Percentiles rank a stretch among this genome's conserved stretches.
phyloP scores from a whole-genome alignment of 1,140 invertebrate genomes.

The Solen grandis region DNA sequence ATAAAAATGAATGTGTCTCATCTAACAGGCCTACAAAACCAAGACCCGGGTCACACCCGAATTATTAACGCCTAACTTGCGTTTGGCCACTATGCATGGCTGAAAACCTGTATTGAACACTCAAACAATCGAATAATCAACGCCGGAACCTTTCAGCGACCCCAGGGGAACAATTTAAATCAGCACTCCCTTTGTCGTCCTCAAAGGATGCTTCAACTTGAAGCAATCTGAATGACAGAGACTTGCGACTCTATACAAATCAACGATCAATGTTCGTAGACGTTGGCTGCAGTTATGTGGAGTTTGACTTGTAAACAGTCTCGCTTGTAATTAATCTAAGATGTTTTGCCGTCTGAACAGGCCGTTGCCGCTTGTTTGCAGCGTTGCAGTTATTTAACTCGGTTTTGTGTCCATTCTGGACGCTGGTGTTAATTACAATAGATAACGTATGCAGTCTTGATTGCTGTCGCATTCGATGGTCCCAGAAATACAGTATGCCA shows the following conservation, averaged over 20 bases:
- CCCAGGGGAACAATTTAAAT: background rate
- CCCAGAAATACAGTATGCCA: too few relatives aligned
- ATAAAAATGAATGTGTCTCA: too few relatives aligned
- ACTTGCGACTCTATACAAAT: background rate
- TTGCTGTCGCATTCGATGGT: too few relatives aligned
- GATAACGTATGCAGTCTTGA: too few relatives aligned
- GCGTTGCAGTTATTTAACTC: too few relatives aligned
- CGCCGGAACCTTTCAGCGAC: background rate
- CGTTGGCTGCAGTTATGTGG: background rate
- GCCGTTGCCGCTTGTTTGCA: too few relatives aligned
- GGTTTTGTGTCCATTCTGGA: too few relatives aligned
- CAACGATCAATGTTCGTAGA: background rate
- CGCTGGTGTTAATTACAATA: too few relatives aligned
- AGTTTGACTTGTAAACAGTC: background rate
- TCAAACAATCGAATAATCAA: background rate
- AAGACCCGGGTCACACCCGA: background rate
- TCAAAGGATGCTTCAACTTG: background rate
- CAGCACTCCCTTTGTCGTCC: background rate
- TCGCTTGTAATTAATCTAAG: background rate
- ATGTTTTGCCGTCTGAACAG: background rate
- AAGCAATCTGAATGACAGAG: background rate
- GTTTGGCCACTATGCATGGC: background rate
- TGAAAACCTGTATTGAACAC: background rate
- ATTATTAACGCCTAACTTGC: background rate
- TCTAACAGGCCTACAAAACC: background rate